Conservation (phyloP, 2,797 vertebrate genomes). For the Poeciliopsis turneri region DNA sequence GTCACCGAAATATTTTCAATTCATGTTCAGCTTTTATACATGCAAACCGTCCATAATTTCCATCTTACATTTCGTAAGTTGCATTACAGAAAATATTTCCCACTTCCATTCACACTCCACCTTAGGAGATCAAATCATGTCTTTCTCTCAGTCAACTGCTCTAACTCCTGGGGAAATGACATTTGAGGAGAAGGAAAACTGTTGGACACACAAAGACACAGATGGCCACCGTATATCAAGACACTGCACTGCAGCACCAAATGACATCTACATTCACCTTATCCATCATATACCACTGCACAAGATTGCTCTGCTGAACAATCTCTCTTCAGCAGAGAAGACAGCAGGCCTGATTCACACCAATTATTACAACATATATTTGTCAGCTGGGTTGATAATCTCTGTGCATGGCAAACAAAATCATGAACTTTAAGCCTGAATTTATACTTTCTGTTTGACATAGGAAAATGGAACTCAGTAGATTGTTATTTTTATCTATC, state of each 20-base stretch:
- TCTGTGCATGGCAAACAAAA: background rate
- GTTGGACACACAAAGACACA: background rate
- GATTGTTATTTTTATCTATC: no score
- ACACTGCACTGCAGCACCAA: background rate
- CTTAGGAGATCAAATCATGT: background rate
- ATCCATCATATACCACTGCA: background rate
- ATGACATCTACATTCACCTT: background rate
- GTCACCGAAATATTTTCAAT: background rate
- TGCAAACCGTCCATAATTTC: background rate
- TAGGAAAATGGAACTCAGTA: no score
- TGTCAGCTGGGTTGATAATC: background rate
- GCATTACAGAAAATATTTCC: background rate
- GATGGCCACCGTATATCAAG: background rate
- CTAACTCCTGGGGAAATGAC: background rate
- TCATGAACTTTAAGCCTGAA: no score
- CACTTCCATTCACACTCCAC: background rate
- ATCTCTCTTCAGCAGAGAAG: background rate
- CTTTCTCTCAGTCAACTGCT: background rate
- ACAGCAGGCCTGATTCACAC: background rate
- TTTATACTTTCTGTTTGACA: no score
- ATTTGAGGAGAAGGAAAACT: background rate
- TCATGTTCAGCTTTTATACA: background rate
- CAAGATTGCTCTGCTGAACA: background rate
- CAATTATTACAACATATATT: background rate
- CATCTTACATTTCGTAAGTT: background rate